Percentiles rank a stretch among this genome's conserved stretches.
Conservation (phyloP, 2,113 vertebrate species). For the Prionailurus bengalensis region DNA sequence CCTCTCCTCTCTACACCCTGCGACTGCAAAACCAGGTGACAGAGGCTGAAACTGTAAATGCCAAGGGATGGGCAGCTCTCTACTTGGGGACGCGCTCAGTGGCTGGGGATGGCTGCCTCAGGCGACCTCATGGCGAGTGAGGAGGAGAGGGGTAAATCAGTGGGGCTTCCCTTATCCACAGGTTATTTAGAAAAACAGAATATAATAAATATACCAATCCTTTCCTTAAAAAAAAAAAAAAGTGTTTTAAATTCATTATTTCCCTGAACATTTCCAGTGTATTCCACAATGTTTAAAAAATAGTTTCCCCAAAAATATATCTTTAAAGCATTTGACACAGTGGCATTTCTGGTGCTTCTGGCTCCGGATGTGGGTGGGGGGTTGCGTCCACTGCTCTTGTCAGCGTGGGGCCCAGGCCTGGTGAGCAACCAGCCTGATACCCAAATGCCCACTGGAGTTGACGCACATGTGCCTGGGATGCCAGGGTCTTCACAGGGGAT, state of each 20-base stretch:
- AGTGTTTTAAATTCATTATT: conserved; percentile 85
- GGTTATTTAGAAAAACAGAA: conserved; percentile 76
- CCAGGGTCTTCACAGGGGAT: conserved; percentile 82
- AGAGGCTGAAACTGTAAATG: no score
- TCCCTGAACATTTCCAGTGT: conserved; percentile 91
- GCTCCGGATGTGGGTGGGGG: accelerated
- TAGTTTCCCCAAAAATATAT: conserved; percentile 81
- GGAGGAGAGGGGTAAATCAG: background rate
- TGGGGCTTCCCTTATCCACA: conserved; percentile 77
- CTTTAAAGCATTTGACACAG: conserved; percentile 82
- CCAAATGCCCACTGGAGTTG: background rate
- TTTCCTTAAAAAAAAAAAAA: conserved; percentile 78
- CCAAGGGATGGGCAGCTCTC: background rate
- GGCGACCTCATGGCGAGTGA: background rate
- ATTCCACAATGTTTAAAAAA: conserved; percentile 87
- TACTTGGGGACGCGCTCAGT: background rate
- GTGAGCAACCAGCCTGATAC: accelerated
- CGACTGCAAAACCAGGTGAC: background rate
- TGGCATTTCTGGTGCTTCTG: conserved; percentile 69
- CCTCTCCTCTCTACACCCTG: background rate
- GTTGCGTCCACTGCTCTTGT: background rate
- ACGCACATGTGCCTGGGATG: background rate
- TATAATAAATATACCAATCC: conserved; percentile 87
- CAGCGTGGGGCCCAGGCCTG: background rate
- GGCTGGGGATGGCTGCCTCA: background rate